A percentile compares a stretch with the other conserved stretches of the same genome.
Conservation (phyloP, 2,888 invertebrate species). For the Phania funesta region DNA sequence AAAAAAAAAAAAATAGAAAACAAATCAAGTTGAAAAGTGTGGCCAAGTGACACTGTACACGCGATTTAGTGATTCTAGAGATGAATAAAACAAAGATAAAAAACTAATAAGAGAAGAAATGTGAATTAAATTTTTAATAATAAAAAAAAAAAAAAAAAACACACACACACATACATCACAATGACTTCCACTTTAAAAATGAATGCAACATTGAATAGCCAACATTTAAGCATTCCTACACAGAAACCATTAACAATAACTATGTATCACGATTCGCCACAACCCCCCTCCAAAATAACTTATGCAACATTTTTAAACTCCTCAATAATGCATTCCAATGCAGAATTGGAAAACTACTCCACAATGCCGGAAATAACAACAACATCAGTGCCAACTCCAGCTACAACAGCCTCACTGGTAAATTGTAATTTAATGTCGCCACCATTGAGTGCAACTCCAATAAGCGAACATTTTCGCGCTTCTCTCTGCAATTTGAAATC, state of each 20-base stretch:
- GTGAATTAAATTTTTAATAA: background rate
- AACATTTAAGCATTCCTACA: conserved; percentile 70
- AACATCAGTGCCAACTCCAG: conserved; percentile 53
- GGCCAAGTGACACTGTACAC: conserved; percentile 64
- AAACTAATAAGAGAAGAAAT: background rate
- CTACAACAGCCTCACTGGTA: conserved; percentile 42
- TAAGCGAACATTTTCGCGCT: conserved; percentile 70
- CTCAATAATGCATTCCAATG: conserved; percentile 18
- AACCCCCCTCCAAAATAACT: conserved; percentile 62
- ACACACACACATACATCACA: conserved; percentile 1
- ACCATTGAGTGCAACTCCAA: conserved; percentile 73
- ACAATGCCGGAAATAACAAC: conserved; percentile 34
- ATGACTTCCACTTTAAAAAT: conserved; percentile 75
- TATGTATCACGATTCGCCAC: conserved; percentile 57
- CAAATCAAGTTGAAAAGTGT: conserved; percentile 49
- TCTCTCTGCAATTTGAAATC: conserved; percentile 71
- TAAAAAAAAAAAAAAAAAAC: conserved; percentile 13
- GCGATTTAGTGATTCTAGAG: conserved; percentile 28
- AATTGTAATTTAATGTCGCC: conserved; percentile 73
- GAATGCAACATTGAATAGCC: conserved; percentile 65
- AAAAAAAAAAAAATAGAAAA: conserved; percentile 22
- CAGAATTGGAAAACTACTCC: conserved; percentile 33
- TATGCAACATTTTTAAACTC: conserved; percentile 53
- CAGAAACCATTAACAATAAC: conserved; percentile 47
- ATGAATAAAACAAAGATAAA: background rate